Evolutionary conservation across 2,113 vertebrate species (phyloP).

Genomic region (Aythya baeri): DNA sequence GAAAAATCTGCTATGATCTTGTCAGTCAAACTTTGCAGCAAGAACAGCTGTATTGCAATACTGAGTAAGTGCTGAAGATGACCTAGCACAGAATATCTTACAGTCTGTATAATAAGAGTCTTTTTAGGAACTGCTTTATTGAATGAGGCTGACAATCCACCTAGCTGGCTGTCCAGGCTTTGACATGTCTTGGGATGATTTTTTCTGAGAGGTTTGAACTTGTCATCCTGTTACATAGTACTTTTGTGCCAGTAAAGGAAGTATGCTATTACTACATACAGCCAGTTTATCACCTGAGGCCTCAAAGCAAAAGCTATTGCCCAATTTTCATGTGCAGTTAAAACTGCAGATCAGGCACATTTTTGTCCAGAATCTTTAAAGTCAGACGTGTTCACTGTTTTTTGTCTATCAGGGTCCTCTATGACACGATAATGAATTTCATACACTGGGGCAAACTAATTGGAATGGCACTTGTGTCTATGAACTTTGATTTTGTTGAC

Average conservation of each 20-base stretch:
- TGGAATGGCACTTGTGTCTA: neutral
- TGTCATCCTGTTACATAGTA: neutral
- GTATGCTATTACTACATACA: neutral
- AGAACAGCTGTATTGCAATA: neutral
- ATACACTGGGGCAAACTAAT: neutral
- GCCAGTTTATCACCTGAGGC: neutral
- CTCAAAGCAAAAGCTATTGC: neutral
- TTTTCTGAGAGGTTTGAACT: neutral
- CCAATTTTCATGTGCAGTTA: neutral
- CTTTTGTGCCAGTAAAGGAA: neutral
- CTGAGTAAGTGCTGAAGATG: neutral
- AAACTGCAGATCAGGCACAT: rapidly evolving
- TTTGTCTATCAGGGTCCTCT: neutral
- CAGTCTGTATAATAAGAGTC: neutral
- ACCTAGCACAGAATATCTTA: neutral
- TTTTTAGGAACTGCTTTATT: neutral
- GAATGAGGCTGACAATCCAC: neutral
- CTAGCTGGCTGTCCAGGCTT: neutral
- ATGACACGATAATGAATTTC: neutral
- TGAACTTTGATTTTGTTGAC: neutral
- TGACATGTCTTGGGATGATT: neutral
- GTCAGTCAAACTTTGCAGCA: neutral
- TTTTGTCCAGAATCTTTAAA: neutral
- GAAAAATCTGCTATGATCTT: neutral
- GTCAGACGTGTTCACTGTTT: neutral